Conservation (phyloP, 2,113 vertebrate genomes). For the Sinocyclocheilus anshuiensis region DNA sequence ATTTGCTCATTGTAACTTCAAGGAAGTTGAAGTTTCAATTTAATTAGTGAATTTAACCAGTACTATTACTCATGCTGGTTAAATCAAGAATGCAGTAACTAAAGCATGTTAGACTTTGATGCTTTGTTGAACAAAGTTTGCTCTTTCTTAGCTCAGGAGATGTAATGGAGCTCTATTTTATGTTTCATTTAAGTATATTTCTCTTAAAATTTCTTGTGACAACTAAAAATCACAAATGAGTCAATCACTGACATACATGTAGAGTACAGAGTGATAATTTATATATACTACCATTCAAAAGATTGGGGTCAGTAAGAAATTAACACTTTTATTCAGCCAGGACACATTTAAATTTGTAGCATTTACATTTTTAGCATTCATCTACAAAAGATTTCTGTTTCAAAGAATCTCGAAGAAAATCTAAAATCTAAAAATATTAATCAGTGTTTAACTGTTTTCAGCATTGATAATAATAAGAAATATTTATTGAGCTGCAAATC, state of each 20-base stretch:
- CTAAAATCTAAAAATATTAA: not conserved
- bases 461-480: not conserved
- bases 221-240: too few species aligned
- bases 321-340: not conserved
- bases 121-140: too few species aligned
- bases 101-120: too few species aligned
- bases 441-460: not conserved
- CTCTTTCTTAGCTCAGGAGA: too few species aligned
- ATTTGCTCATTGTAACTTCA: not conserved
- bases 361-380: too few species aligned
- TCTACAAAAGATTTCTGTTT: not conserved
- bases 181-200: too few species aligned
- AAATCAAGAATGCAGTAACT: not conserved
- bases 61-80: not conserved
- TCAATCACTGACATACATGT: too few species aligned
- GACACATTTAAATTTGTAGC: not conserved
- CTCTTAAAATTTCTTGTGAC: too few species aligned
- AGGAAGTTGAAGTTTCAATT: too few species aligned
- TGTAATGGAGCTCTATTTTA: too few species aligned
- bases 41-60: not conserved
- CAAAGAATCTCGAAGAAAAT: not conserved
- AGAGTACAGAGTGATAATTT: not conserved
- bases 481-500: not conserved
- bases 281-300: not conserved
- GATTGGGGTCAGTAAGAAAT: not conserved